Conservation (phyloP, 2,888 invertebrate species). For the Drosophila affinis region DNA sequence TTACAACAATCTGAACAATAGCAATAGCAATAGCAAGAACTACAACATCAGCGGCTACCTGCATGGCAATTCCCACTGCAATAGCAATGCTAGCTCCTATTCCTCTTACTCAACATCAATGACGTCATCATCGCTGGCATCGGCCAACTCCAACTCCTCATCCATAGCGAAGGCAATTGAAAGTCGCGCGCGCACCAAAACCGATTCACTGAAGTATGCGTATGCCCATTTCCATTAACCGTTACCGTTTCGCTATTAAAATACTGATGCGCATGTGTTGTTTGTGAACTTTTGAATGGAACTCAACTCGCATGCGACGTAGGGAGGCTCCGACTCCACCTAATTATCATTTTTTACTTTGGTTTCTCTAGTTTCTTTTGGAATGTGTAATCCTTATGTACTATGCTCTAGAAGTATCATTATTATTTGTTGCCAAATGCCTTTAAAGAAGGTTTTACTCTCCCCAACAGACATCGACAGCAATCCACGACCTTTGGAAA, state of each 20-base stretch:
- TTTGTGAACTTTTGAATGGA: conserved; percentile 6
- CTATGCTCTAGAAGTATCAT: not conserved
- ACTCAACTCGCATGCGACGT: conserved; percentile 23
- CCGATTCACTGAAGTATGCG: conserved; percentile 83
- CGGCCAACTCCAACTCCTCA: conserved; percentile 45
- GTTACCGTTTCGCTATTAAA: conserved; percentile 39
- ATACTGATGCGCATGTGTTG: conserved; percentile 51
- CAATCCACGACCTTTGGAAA: conserved; percentile 62
- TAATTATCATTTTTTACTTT: conserved; percentile 1
- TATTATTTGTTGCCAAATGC: not conserved
- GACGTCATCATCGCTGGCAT: conserved; percentile 63
- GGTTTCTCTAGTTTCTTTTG: conserved; percentile 15
- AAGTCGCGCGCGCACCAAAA: conserved; percentile 81
- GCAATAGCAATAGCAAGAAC: conserved; percentile 46
- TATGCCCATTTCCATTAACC: conserved; percentile 23
- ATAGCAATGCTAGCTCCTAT: conserved; percentile 62
- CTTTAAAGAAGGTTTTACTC: not conserved
- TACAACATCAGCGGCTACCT: conserved; percentile 70
- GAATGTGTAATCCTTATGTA: conserved; percentile 22
- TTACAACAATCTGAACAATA: conserved; percentile 20
- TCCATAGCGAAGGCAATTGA: conserved; percentile 69
- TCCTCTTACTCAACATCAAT: conserved; percentile 69
- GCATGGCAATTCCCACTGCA: conserved; percentile 62
- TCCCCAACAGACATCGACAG: conserved; percentile 67
- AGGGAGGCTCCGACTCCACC: conserved; percentile 6